Conservation (phyloP, 2,797 vertebrate genomes). For the Lepus oiostolus region DNA sequence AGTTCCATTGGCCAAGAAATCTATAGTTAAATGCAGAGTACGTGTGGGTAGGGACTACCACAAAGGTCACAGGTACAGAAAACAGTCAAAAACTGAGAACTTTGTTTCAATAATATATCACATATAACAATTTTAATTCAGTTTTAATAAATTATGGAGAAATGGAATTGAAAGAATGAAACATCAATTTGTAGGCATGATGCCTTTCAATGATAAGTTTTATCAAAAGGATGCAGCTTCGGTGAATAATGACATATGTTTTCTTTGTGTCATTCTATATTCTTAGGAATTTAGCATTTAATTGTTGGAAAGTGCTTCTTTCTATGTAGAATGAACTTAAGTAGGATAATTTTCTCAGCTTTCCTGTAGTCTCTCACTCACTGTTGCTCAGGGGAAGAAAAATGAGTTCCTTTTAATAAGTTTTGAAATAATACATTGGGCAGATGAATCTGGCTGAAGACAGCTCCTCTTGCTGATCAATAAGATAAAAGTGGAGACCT, state of each 20-base stretch:
- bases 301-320: neutral
- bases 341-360: neutral
- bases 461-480: neutral
- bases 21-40: neutral
- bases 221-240: neutral
- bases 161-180: neutral
- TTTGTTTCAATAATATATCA: neutral
- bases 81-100: neutral
- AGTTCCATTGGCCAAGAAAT: neutral
- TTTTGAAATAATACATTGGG: neutral
- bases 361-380: neutral
- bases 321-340: neutral
- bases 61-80: neutral
- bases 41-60: neutral
- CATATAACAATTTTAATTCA: neutral
- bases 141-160: slow-evolving; percentile 21
- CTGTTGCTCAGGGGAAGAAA: neutral
- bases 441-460: neutral
- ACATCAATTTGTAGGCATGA: neutral
- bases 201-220: neutral
- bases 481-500: neutral
- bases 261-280: neutral
- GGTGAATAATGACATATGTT: neutral
- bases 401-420: neutral
- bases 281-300: neutral